Conservation (phyloP, 2,113 vertebrate species). For the Gymnocephalus cernua region DNA sequence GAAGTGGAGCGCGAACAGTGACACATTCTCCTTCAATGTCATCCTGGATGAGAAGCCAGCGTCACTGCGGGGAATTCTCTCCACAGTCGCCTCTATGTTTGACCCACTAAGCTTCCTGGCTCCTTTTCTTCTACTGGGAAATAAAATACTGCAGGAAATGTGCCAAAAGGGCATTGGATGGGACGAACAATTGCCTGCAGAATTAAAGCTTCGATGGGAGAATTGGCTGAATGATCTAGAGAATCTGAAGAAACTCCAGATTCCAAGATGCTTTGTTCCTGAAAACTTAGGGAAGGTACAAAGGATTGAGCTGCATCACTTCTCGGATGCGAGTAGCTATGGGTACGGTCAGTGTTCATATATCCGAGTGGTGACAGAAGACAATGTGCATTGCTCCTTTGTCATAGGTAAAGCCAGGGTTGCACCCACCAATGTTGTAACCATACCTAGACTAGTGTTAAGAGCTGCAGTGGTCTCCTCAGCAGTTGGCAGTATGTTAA, state of each 20-base stretch:
- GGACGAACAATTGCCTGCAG: not conserved
- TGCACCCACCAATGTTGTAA: too few relatives aligned
- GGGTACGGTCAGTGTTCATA: conserved; percentile 29
- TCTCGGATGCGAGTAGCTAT: not conserved
- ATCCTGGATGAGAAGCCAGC: not conserved
- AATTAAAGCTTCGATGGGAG: not conserved
- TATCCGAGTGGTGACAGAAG: not conserved
- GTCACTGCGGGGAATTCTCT: not conserved
- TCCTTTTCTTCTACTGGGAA: not conserved
- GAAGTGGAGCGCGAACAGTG: not conserved
- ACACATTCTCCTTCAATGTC: not conserved
- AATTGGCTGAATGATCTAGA: not conserved
- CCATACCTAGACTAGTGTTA: too few relatives aligned
- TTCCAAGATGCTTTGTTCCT: conserved; percentile 15
- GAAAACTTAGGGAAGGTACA: not conserved
- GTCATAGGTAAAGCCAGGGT: too few relatives aligned
- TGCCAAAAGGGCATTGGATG: not conserved
- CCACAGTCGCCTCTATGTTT: not conserved
- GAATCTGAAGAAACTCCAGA: not conserved
- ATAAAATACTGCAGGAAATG: not conserved
- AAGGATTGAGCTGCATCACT: conserved; percentile 26
- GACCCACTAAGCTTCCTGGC: not conserved
- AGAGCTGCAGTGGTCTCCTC: too few relatives aligned
- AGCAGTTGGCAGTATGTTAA: too few relatives aligned
- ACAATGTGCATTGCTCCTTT: not conserved